Evolutionary conservation across 2,888 invertebrate species (phyloP).

Genomic region (Poecilobothrus nobilitatus): DNA sequence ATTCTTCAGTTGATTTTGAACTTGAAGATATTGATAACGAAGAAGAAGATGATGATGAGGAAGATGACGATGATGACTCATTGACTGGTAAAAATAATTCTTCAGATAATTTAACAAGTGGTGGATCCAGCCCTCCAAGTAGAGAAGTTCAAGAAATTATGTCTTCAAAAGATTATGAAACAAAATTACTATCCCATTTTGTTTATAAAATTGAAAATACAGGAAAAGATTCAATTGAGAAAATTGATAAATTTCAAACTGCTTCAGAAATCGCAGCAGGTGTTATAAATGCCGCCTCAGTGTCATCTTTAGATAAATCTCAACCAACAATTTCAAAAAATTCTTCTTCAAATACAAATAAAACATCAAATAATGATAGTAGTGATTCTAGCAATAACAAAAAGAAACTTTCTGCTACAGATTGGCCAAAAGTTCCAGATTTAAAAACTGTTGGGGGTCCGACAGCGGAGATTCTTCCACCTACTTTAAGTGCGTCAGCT

Average conservation of each 20-base stretch:
- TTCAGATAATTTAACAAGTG: constrained; percentile 50
- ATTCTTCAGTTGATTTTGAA: not conserved
- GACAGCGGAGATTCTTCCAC: constrained; percentile 13
- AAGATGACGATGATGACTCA: constrained; percentile 25
- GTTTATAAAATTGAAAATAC: constrained; percentile 29
- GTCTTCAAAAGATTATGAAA: constrained; percentile 52
- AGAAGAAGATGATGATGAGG: constrained; percentile 24
- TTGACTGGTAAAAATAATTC: constrained; percentile 29
- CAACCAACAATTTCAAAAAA: not conserved
- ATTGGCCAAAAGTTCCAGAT: constrained; percentile 34
- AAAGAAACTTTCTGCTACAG: constrained; percentile 22
- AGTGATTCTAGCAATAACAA: constrained; percentile 15
- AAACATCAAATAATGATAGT: not conserved
- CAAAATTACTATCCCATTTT: constrained; percentile 26
- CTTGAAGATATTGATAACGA: constrained; percentile 7
- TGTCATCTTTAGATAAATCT: not conserved
- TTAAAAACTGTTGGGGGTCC: constrained; percentile 27
- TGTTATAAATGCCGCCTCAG: not conserved
- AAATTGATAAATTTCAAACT: not conserved
- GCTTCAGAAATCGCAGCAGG: not conserved
- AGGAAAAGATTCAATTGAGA: constrained; percentile 15
- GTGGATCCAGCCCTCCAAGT: constrained; percentile 83
- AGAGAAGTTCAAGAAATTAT: constrained; percentile 84
- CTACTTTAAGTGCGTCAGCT: constrained; percentile 14
- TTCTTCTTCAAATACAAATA: not conserved